Evolutionary conservation across 1,140 invertebrate genomes (phyloP).

Genomic region (Watersipora subatra): DNA sequence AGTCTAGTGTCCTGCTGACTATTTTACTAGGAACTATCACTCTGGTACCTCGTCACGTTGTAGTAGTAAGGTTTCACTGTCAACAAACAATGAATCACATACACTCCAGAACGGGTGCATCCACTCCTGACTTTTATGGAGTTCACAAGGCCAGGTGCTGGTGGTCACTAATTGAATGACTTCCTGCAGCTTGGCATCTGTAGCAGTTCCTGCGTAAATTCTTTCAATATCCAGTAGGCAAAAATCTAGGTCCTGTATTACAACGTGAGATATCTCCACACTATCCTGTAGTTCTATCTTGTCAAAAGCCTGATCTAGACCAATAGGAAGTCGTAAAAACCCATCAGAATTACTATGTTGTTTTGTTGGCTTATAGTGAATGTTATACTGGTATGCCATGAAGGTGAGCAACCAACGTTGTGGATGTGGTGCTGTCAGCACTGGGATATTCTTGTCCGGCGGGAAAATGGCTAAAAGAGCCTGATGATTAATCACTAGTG

Average conservation of each 20-base stretch:
- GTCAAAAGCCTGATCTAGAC: constrained; percentile 40
- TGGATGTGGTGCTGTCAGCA: too few relatives aligned
- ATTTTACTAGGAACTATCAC: too few relatives aligned
- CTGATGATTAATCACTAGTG: constrained; percentile 41
- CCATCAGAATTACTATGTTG: constrained; percentile 55
- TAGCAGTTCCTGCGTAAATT: constrained; percentile 43
- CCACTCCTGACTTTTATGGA: constrained; percentile 37
- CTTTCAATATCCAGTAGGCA: constrained; percentile 49
- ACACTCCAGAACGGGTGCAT: constrained; percentile 45
- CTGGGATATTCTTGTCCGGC: constrained; percentile 45
- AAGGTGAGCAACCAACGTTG: too few relatives aligned
- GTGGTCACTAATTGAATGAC: too few relatives aligned
- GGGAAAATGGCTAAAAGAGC: constrained; percentile 45
- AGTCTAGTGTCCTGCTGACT: too few relatives aligned
- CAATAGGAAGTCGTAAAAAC: constrained; percentile 52
- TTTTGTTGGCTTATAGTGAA: too few relatives aligned
- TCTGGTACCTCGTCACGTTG: too few relatives aligned
- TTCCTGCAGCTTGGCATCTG: constrained; percentile 46
- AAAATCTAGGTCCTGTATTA: constrained; percentile 46
- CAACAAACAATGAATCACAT: not conserved
- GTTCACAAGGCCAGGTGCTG: too few relatives aligned
- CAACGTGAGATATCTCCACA: constrained; percentile 45
- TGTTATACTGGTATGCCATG: too few relatives aligned
- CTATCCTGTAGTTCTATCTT: constrained; percentile 24
- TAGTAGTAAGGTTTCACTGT: too few relatives aligned